phyloP scores from a whole-genome alignment of 2,113 vertebrate genomes.

The Aphyosemion australe region DNA sequence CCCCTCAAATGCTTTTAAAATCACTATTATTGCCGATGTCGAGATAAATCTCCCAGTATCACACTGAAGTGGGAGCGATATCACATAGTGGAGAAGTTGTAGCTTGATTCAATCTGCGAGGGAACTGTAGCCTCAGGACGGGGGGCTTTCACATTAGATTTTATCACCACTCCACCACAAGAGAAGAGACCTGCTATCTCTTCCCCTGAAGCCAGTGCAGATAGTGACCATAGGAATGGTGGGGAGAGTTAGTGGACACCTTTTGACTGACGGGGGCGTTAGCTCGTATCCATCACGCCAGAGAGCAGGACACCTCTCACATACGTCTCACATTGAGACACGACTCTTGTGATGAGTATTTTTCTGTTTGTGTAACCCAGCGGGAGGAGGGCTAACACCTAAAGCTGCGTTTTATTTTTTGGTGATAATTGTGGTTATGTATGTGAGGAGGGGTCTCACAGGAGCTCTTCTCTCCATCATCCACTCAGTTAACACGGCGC shows the following conservation, averaged over 20 bases:
- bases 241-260: conserved; percentile 30
- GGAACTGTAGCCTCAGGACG: conserved; percentile 36
- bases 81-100: conserved; percentile 51
- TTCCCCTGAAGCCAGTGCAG: conserved; percentile 52
- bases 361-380: not conserved
- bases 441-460: conserved; percentile 31
- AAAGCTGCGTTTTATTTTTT: conserved; percentile 53
- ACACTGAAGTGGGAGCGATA: conserved; percentile 47
- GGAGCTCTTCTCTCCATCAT: conserved; percentile 30
- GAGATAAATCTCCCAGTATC: conserved; percentile 58
- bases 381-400: conserved; percentile 18
- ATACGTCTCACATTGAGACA: conserved; percentile 2
- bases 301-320: not conserved
- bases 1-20: conserved; percentile 49
- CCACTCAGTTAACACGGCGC: conserved; percentile 24
- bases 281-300: conserved; percentile 35
- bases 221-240: conserved; percentile 58
- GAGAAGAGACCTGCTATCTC: conserved; percentile 61
- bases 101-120: conserved; percentile 59
- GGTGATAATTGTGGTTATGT: conserved; percentile 49
- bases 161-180: conserved; percentile 63
- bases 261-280: conserved; percentile 46
- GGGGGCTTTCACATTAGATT: conserved; percentile 58
- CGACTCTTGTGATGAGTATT: conserved; percentile 21
- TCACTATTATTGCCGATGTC: conserved; percentile 59